Evolutionary conservation across 2,113 vertebrate genomes (phyloP), one percentile per base, ranked within the genome.

Genomic region (Gulo gulo): DNA sequence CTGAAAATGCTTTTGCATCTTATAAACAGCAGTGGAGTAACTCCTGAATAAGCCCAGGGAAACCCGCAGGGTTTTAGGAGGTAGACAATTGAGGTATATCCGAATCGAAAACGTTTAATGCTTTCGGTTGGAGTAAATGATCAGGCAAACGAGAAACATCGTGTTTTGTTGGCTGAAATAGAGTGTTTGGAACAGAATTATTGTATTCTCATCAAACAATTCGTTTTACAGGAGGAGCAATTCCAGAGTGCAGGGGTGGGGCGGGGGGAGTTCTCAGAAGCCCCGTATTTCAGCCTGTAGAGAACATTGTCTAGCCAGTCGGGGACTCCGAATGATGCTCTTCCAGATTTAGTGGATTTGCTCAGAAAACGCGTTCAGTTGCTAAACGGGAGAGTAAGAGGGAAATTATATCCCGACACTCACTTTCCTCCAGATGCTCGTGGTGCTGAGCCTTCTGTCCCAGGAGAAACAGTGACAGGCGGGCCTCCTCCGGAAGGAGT

Each of bases 41-140:
- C 81, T 94, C 39, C 45, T 31, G 7, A 91, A 59, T 23, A 24
- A 81, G 21, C 39, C 52, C 9, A 14, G 34, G 50, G 11, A 65
- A 78, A 57, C 13, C 84, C 4, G 34, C 29, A 7, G 71, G 85
- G 47, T 45, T 88, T 89, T 11, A 86, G 86, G 88, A 91, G 91
- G 39, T 42, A 55, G 55, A 34, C 61, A 2, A 42, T 0, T 63
- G 57, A 78, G 24, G 16, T 52, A 20, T 39, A 67, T 42, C 45
- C 84, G 82, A 23, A 78, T 85, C 42, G n/a, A 63, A 85, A 78
- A 94, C 14, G 1, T 88, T 91, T 88, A 96, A 91, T 94, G 87
- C 34, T 36, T 87, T 76, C 23, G 65, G 39, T 69, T 86, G 79
- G 76, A 78, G 34, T 65, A 57, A 76, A 88, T 23, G 16, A 80